Evolutionary conservation across 2,888 invertebrate genomes (phyloP).

Genomic region (Mallateleia sp.): DNA sequence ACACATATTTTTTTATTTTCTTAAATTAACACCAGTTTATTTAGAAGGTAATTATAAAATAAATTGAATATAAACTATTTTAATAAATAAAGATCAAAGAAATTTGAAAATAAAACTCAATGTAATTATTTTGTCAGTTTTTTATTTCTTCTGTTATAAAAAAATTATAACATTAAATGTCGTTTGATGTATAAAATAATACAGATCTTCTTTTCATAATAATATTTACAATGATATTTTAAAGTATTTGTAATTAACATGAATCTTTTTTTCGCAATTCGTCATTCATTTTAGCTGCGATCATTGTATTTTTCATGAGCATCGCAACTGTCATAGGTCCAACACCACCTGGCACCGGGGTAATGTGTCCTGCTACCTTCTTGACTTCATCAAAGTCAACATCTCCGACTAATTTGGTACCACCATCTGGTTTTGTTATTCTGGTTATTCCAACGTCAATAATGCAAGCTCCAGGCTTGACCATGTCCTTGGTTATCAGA

Average conservation of each 20-base stretch:
- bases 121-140: no score
- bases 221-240: no score
- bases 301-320: constrained; percentile 97
- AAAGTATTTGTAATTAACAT: no score
- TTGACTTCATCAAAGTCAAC: constrained; percentile 96
- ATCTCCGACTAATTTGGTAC: constrained; percentile 95
- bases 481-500: constrained; percentile 95
- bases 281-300: constrained; percentile 91
- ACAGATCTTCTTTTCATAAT: background rate
- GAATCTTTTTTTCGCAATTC: background rate
- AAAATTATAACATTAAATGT: background rate
- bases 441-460: constrained; percentile 97
- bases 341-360: constrained; percentile 98
- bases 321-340: constrained; percentile 98
- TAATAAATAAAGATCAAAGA: no score
- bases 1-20: no score
- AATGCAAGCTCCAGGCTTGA: constrained; percentile 96
- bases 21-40: no score
- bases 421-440: constrained; percentile 92
- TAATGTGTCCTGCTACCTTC: constrained; percentile 95
- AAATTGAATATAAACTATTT: no score
- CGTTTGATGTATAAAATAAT: background rate
- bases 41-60: no score
- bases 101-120: no score
- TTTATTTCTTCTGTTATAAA: background rate